phyloP scores from a whole-genome alignment of 2,113 vertebrate species.

The Myotis davidii region DNA sequence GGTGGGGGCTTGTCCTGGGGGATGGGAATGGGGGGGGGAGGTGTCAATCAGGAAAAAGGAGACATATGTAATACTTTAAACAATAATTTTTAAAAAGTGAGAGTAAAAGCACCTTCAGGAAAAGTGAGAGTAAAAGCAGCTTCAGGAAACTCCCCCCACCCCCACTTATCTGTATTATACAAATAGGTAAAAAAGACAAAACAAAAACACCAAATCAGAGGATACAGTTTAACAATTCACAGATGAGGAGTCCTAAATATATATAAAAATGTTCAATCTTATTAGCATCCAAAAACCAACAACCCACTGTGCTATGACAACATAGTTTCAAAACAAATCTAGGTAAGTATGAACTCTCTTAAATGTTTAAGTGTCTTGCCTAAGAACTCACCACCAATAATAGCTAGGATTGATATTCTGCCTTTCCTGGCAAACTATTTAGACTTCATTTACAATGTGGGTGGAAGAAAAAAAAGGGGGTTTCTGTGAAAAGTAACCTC shows the following conservation, averaged over 20 bases:
- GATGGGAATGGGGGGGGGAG: no score
- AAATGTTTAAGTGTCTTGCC: background rate
- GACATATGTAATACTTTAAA: no score
- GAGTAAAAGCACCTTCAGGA: background rate
- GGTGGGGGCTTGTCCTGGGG: no score
- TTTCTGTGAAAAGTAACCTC: background rate
- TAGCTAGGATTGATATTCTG: background rate
- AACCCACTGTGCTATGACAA: background rate
- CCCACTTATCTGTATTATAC: background rate
- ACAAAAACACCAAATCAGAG: background rate
- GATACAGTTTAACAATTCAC: background rate
- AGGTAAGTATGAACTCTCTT: background rate
- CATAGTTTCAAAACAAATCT: constrained; percentile 26
- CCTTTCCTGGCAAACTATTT: background rate
- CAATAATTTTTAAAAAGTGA: background rate
- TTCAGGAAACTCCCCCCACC: background rate
- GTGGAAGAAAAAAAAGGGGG: background rate
- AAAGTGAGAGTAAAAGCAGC: background rate
- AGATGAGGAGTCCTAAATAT: background rate
- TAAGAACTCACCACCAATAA: background rate
- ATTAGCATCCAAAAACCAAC: no score
- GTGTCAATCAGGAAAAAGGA: no score
- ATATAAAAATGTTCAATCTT: background rate
- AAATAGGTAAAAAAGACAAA: background rate
- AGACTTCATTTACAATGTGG: background rate